Evolutionary conservation across 2,797 vertebrate species (phyloP).

Genomic region (Garrulus glandarius): DNA sequence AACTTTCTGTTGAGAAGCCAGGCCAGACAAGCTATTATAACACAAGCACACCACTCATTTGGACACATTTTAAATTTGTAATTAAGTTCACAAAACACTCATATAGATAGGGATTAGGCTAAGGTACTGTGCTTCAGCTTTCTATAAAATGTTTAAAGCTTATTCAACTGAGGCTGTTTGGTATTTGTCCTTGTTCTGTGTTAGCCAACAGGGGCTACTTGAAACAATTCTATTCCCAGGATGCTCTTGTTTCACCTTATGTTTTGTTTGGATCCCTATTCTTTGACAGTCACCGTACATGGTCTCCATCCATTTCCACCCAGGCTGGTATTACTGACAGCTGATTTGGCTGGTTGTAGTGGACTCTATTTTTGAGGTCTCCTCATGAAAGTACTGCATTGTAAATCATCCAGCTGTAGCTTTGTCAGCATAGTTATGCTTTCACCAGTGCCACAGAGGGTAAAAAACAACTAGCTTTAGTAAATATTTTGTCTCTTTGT

Average conservation of each 20-base stretch:
- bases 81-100: conserved; percentile 5
- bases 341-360: not conserved
- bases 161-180: not conserved
- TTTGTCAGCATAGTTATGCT: not conserved
- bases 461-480: not conserved
- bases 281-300: not conserved
- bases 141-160: not conserved
- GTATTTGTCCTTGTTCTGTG: not conserved
- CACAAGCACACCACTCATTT: not conserved
- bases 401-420: not conserved
- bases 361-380: not conserved
- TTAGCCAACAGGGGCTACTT: not conserved
- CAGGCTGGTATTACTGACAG: not conserved
- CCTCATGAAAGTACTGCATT: not conserved
- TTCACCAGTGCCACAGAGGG: not conserved
- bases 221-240: not conserved
- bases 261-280: not conserved
- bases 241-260: not conserved
- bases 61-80: not conserved
- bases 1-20: not conserved
- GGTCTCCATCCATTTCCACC: not conserved
- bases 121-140: not conserved
- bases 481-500: not conserved
- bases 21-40: not conserved
- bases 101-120: not conserved